phyloP scores from a whole-genome alignment of 2,797 vertebrate species.

The Sphenodon punctatus region DNA sequence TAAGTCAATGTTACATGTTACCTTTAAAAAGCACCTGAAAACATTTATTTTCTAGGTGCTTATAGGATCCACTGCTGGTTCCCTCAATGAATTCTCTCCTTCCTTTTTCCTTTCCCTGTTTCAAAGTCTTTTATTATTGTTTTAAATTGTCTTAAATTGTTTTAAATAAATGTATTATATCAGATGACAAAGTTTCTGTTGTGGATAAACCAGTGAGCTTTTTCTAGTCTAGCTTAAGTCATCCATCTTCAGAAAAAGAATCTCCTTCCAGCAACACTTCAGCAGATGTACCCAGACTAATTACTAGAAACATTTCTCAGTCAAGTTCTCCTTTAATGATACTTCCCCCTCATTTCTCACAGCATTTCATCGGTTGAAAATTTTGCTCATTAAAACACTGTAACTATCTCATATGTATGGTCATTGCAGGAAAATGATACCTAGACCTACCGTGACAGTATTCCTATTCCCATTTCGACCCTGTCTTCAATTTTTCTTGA shows the following conservation, averaged over 20 bases:
- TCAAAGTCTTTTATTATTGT: neutral
- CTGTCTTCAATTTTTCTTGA: accelerated
- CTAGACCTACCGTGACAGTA: neutral
- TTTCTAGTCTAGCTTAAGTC: neutral
- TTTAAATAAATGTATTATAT: too few relatives aligned
- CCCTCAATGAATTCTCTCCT: too few relatives aligned
- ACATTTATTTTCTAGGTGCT: too few relatives aligned
- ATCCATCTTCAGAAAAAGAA: neutral
- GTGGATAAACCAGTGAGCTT: neutral
- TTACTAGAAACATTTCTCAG: neutral
- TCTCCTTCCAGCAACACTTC: neutral
- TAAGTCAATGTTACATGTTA: too few relatives aligned
- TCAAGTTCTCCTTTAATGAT: neutral
- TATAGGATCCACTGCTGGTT: too few relatives aligned
- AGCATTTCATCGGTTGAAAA: neutral
- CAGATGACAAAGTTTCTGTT: too few relatives aligned
- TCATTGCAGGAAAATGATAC: neutral
- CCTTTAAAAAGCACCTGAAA: too few relatives aligned
- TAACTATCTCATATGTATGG: neutral
- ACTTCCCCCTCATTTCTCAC: neutral
- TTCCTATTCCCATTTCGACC: neutral
- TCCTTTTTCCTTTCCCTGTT: too few relatives aligned
- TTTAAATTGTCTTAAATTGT: too few relatives aligned
- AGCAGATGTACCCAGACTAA: neutral
- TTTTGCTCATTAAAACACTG: neutral